Evolutionary conservation across 2,888 invertebrate species (phyloP).

Genomic region (Anagyrus pseudococci): DNA sequence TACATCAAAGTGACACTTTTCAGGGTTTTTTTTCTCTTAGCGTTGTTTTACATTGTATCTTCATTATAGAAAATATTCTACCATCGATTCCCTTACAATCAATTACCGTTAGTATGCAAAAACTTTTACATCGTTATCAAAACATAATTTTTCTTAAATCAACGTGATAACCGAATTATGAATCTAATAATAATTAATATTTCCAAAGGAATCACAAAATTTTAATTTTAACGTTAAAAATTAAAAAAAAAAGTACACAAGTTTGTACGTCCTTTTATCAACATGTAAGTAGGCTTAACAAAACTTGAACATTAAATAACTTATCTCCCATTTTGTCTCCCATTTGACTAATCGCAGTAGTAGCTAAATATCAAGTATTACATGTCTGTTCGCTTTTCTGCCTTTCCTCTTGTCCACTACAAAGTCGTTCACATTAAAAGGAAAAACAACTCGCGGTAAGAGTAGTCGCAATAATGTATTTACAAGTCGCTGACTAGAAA

Average conservation of each 20-base stretch:
- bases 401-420: too few species aligned
- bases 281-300: too few species aligned
- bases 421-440: background rate
- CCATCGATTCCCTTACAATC: conserved; percentile 19
- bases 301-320: background rate
- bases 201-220: too few species aligned
- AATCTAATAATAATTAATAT: too few species aligned
- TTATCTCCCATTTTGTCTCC: background rate
- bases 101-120: background rate
- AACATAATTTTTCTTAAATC: too few species aligned
- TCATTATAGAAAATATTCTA: conserved; percentile 32
- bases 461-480: conserved; percentile 23
- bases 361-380: background rate
- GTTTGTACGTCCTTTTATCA: too few species aligned
- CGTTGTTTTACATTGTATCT: conserved; percentile 3
- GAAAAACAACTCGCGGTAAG: background rate
- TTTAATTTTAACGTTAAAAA: too few species aligned
- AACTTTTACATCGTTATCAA: too few species aligned
- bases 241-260: too few species aligned
- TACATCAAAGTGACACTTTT: conserved; percentile 6
- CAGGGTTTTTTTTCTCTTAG: conserved; percentile 7
- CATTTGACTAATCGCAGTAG: background rate
- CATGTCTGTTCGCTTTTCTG: background rate
- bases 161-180: background rate
- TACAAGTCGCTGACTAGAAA: conserved; percentile 35